Evolutionary conservation across 2,797 vertebrate genomes (phyloP), one percentile per base, ranked within the genome.

Genomic region (Luscinia luscinia): DNA sequence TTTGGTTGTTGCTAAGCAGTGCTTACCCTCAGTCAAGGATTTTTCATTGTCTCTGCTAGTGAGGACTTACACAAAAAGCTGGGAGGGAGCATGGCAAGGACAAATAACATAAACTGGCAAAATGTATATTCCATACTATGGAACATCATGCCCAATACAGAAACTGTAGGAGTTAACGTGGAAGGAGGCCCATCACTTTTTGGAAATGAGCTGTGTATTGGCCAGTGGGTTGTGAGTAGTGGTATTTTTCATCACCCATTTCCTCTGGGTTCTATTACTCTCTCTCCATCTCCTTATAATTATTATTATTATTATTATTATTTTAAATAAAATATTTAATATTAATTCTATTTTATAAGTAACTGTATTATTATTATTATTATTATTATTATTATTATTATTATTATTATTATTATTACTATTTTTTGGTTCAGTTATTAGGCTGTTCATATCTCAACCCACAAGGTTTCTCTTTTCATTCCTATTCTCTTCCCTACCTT

Each of bases 381-480:
- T 9, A 32, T 19, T 32, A 8, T 8, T 22, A 18, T 41, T 6
- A 11, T 1, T 32, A 15, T 22, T 0, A 49, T 15, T 15, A 23
- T 27, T 16, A 26, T 15, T 15, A 23, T 27, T 16, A 26, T 19
- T 36, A 8, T 8, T 26, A 18, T 41, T 7, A 11, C 1, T 34
- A 15, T 41, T 55, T 77, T 69, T 26, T 26, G 0, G 11, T 58
- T 89, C 24, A 13, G 8, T 19, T 58, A 6, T n/a, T 63, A 34
- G 30, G 13, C 24, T 9, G 1, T 26, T 63, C 4, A 51, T 58
- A 15, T 61, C 57, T 83, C 11, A 64, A 27, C 10, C 6, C 38
- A 57, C 4, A 15, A 57, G 2, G 6, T 69, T 45, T 40, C n/a
- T 28, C 3, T 70, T 77, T 58, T 34, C 28, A 52, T 83, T 70